phyloP scores from a whole-genome alignment of 2,888 invertebrate species.

The Orgyia antiqua region DNA sequence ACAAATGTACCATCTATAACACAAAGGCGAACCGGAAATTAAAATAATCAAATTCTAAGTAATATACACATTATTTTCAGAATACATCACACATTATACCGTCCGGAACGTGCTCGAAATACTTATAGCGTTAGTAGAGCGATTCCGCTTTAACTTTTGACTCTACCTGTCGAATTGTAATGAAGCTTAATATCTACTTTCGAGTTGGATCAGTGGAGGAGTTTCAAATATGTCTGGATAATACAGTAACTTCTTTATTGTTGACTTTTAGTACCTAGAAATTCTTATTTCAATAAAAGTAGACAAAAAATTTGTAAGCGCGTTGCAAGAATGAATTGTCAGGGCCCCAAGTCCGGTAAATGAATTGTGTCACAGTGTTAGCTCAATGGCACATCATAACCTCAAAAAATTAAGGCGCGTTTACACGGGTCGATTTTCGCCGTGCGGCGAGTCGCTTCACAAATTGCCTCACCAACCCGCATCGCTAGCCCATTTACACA shows the following conservation, averaged over 20 bases:
- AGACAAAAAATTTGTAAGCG: too few species aligned
- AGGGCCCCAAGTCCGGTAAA: too few species aligned
- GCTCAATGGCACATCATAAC: too few species aligned
- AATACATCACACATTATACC: constrained; percentile 37
- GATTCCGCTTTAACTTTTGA: constrained; percentile 53
- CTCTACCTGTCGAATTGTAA: constrained; percentile 55
- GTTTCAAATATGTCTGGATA: constrained; percentile 26
- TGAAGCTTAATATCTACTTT: constrained; percentile 40
- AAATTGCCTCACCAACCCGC: constrained; percentile 13
- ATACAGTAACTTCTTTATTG: constrained; percentile 23
- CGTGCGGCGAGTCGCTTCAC: constrained; percentile 32
- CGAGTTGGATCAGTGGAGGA: constrained; percentile 24
- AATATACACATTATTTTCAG: constrained; percentile 15
- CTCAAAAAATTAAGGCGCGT: too few species aligned
- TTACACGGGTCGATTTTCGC: constrained; percentile 38
- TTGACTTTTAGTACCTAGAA: constrained; percentile 11
- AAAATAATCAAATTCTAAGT: constrained; percentile 13
- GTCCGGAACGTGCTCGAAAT: constrained; percentile 51
- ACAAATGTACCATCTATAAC: too few species aligned
- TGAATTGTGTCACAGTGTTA: too few species aligned
- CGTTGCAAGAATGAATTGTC: too few species aligned
- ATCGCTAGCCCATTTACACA: constrained; percentile 4
- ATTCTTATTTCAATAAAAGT: constrained; percentile 1
- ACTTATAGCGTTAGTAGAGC: constrained; percentile 31
- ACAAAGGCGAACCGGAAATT: constrained; percentile 18